Base-by-base conservation (phyloP, 2,113 vertebrate genomes). In the Lamprotornis superbus region DNA sequence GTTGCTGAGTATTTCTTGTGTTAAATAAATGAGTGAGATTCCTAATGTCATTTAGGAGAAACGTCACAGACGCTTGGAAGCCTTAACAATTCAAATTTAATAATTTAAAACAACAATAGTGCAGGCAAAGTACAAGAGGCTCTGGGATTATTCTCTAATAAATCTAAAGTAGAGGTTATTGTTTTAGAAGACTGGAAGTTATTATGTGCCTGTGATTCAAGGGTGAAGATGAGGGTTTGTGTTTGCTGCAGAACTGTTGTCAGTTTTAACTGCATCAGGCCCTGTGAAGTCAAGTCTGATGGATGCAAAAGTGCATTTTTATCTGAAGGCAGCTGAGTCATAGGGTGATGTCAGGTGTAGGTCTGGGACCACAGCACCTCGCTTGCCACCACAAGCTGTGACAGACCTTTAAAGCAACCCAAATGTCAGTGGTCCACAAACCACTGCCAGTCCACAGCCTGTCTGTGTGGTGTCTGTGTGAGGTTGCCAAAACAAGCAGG, bases 21-120 rank as follows among this genome's bases (percentile, higher is more conserved):
- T 89, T 95, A 89, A 97, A 89, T 95, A 92, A 89, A 89, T 79
- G 82, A 63, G 52, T 91, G 71, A 87, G 71, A 50, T 94, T 87
- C 89, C 90, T 94, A 78, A 87, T 68, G 64, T 77, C 56, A 4
- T 82, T 95, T 83, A 91, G 71, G 90, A 85, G 52, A 89, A 74
- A 39, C 64, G 5, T 86, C 83, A 44, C 42, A 85, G 78, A 44
- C 16, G 11, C 57, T 88, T 90, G 71, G 52, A 94, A 95, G 78
- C 75, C 80, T 73, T 73, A 96, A 87, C 74, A 68, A 67, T 93
- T 94, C 90, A 92, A 57, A 89, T 89, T 76, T 83, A 86, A 46
- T 95, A 46, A 91, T 94, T 96, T 91, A 77, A 94, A 96, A 89
- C 87, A 22, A 46, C n/a, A 88, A 69, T 69, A 92, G 33, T 73